A percentile compares a stretch with the other conserved stretches of the same genome.
Conservation (phyloP, 2,797 vertebrate species). For the Macroramphosus scolopax region DNA sequence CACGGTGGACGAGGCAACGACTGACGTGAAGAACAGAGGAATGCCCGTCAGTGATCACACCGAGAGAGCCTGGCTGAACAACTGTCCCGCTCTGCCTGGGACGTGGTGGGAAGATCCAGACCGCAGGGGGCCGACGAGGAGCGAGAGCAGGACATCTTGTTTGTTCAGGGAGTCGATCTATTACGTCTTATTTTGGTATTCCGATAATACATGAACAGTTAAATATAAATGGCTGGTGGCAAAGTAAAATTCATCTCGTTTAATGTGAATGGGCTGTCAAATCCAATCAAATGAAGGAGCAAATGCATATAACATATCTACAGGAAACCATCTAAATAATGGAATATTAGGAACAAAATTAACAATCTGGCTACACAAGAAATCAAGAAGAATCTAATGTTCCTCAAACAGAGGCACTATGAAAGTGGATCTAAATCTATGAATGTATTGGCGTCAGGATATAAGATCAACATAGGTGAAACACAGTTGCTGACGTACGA, state of each 20-base stretch:
- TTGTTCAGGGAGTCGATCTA: conserved; percentile 14
- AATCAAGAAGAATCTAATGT: conserved; percentile 6
- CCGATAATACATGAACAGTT: background rate
- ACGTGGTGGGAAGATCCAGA: background rate
- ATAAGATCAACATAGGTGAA: too few relatives aligned
- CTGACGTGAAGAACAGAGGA: conserved; percentile 15
- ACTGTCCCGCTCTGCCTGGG: conserved; percentile 2
- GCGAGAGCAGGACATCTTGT: background rate
- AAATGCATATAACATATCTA: conserved; percentile 10
- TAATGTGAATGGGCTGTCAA: conserved; percentile 20
- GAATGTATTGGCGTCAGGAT: too few relatives aligned
- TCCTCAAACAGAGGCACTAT: too few relatives aligned
- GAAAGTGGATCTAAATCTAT: too few relatives aligned
- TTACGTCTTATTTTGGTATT: background rate
- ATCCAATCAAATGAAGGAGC: conserved; percentile 23
- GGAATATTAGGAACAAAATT: too few relatives aligned
- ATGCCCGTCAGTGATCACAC: conserved; percentile 7
- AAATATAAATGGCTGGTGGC: background rate
- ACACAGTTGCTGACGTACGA: too few relatives aligned
- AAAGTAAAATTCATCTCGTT: background rate
- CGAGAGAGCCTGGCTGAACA: conserved; percentile 20
- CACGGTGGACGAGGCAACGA: conserved; percentile 8
- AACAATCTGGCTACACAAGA: too few relatives aligned
- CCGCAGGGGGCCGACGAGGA: too few relatives aligned
- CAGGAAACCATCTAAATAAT: conserved; percentile 21